A percentile compares a stretch with the other conserved stretches of the same genome.
phyloP scores from a whole-genome alignment of 2,797 vertebrate genomes.

The Labroides dimidiatus region DNA sequence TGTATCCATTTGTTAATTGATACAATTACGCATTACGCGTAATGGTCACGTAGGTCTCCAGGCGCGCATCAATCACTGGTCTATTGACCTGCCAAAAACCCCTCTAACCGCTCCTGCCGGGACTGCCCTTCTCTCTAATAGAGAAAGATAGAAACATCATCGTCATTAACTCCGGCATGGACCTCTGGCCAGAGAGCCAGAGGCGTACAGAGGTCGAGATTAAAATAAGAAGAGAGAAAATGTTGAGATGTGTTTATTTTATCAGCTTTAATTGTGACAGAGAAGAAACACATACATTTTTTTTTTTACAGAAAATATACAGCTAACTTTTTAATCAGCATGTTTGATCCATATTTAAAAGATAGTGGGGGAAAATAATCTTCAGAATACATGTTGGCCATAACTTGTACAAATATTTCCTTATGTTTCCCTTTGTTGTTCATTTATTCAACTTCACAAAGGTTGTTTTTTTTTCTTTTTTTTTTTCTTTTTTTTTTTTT shows the following conservation, averaged over 20 bases:
- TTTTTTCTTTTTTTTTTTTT: slow-evolving; percentile 16
- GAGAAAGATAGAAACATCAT: slow-evolving; percentile 82
- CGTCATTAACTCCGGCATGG: slow-evolving; percentile 77
- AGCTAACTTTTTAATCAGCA: neutral
- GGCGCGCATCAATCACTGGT: slow-evolving; percentile 88
- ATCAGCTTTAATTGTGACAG: slow-evolving; percentile 30
- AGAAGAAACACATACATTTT: neutral
- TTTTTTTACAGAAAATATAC: neutral
- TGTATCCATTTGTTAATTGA: slow-evolving; percentile 92
- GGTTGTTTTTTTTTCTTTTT: slow-evolving; percentile 14
- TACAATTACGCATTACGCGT: slow-evolving; percentile 88
- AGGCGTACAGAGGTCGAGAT: slow-evolving; percentile 62
- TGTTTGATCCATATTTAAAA: slow-evolving; percentile 14
- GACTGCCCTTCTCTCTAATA: slow-evolving; percentile 78
- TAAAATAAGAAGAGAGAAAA: slow-evolving; percentile 14
- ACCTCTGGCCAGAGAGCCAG: slow-evolving; percentile 77
- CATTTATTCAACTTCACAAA: slow-evolving; percentile 41
- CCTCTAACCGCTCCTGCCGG: slow-evolving; percentile 73
- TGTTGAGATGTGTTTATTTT: slow-evolving; percentile 15
- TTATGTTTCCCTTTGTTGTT: neutral
- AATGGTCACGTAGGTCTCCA: slow-evolving; percentile 87
- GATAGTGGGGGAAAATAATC: neutral
- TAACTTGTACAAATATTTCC: slow-evolving; percentile 12
- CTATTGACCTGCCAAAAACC: slow-evolving; percentile 86
- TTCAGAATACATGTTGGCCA: neutral